Evolutionary conservation across 92 coral and sea anemone species (phyloP), one percentile per base, ranked within the genome.

Genomic region (Phenganax marumi): DNA sequence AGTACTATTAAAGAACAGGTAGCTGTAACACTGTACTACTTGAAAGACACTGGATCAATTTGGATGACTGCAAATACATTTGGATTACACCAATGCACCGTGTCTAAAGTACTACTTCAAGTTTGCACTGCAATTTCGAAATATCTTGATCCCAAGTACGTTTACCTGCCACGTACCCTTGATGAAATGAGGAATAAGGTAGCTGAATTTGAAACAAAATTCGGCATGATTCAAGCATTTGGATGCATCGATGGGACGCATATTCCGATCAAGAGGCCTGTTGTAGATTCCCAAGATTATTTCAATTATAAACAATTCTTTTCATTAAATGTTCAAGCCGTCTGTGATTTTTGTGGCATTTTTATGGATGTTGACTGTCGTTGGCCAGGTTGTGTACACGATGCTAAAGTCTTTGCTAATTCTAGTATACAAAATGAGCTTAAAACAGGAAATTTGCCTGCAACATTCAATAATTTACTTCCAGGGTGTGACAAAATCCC

Each of bases 311-410:
- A 70, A 22, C 13, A 14, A 8, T 50, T 74, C 21, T 74, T 47
- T n/a, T 74, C 58, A 5, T 10, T 74, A 13, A 74, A 74, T 74
- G 79, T 74, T 17, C 77, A 72, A 24, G 77, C 56, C 8, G 77
- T 72, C 12, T 72, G 77, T 72, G 77, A 58, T 18, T 64, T 50
- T 52, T 19, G 47, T 17, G 79, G 79, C 7, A 24, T 16, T 14
- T 74, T 74, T 18, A 74, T 74, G 54, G 70, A 64, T 9, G 70
- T 21, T 4, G 70, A 25, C 19, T 64, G 70, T 19, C 1, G 70
- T 16, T 74, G 79, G 79, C 79, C 79, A 11, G 79, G 79, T 12
- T 13, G 63, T 24, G 79, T 74, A 33, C 79, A 74, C 52, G 63
- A 74, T 52, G 79, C 79, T 16, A 74, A 74, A 49, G 79, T 74